Conservation (phyloP, 2,888 invertebrate species). For the Sphecodes monilicornis region DNA sequence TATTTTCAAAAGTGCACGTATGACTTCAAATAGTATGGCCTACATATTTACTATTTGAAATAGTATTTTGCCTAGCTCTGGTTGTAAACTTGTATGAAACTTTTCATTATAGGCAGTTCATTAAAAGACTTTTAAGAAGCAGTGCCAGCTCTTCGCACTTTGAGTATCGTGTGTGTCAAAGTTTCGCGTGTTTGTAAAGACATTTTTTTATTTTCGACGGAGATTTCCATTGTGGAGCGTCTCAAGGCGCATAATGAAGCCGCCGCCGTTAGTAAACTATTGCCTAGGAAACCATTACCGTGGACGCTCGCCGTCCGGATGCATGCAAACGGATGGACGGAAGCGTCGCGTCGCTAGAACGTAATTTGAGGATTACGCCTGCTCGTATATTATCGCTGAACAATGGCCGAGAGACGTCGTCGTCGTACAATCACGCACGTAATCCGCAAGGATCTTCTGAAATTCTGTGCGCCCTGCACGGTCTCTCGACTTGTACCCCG, state of each 20-base stretch:
- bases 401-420: slow-evolving; percentile 75
- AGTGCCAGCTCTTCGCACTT: neutral
- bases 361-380: slow-evolving; percentile 80
- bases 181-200: neutral
- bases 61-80: no score
- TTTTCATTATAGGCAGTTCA: no score
- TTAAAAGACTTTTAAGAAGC: no score
- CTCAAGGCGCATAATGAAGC: slow-evolving; percentile 51
- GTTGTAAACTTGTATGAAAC: no score
- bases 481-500: slow-evolving; percentile 30
- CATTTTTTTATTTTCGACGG: neutral
- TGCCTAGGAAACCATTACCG: slow-evolving; percentile 77
- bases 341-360: slow-evolving; percentile 72
- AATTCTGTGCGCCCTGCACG: slow-evolving; percentile 63
- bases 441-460: slow-evolving; percentile 77
- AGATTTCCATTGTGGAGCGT: neutral
- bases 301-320: slow-evolving; percentile 51
- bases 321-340: slow-evolving; percentile 69
- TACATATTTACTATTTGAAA: no score
- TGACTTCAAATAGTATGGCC: no score
- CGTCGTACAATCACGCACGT: slow-evolving; percentile 77
- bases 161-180: neutral
- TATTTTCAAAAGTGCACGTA: no score
- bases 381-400: slow-evolving; percentile 78
- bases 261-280: slow-evolving; percentile 75